Evolutionary conservation across 2,888 invertebrate genomes (phyloP), one percentile per base, ranked within the genome.

Genomic region (Blera fallax): DNA sequence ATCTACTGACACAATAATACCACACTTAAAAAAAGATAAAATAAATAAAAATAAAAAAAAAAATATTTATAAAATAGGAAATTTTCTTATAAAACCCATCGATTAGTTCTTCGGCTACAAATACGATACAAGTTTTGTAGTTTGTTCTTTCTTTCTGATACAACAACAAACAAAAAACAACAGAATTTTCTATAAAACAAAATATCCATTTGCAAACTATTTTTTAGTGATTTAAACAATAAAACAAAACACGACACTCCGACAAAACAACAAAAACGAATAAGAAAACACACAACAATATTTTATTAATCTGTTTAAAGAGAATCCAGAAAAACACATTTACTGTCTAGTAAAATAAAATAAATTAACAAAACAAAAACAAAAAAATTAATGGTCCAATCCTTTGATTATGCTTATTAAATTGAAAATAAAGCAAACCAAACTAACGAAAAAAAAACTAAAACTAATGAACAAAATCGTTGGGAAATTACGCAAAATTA

Each of bases 71-170:
- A 58, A 69, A 80, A 80, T 74, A 76, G 80, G 45, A 80, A 58
- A 80, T 70, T 79, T 70, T 76, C 80, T 74, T 72, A 83, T 73
- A 69, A 87, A 87, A 88, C 87, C 87, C 87, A 88, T 87, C 87
- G 87, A 88, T 87, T 87, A 88, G 87, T 87, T 88, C 77, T 87
- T 87, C 78, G 78, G 70, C 81, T 85, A 58, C 67, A 70, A 14
- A 72, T 54, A 58, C 43, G 16, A 67, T 79, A 45, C 24, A 60
- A 76, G 58, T 70, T 50, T 65, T 70, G 62, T 70, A 70, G 78
- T 83, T 78, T 27, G 52, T 58, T 72, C 50, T 60, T 72, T 65
- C 45, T 45, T 65, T 79, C 60, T 58, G 16, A 81, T 32, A 69
- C 5, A 74, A 76, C 56, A 56, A 64, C 7, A 62, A 69, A n/a